Conservation (phyloP, 1,140 invertebrate species). For the Macrobrachium rosenbergii region DNA sequence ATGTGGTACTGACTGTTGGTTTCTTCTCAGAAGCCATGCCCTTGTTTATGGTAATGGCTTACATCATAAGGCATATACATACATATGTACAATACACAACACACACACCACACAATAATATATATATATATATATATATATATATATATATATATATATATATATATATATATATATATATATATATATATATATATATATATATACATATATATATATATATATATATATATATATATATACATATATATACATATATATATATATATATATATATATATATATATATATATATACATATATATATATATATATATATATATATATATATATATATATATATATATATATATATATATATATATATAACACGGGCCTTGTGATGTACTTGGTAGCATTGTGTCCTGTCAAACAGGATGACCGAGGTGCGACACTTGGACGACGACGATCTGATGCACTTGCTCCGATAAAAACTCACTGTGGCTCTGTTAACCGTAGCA, state of each 20-base stretch:
- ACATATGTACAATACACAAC: not conserved
- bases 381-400: too few species aligned
- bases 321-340: not conserved
- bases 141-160: constrained; percentile 27
- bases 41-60: too few species aligned
- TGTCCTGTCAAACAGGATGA: too few species aligned
- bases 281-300: not conserved
- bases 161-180: constrained; percentile 3
- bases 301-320: not conserved
- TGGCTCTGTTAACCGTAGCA: too few species aligned
- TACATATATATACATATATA: constrained; percentile 10
- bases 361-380: not conserved
- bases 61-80: too few species aligned
- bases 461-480: too few species aligned
- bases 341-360: constrained; percentile 19
- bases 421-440: too few species aligned
- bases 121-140: constrained; percentile 23
- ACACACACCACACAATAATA: not conserved
- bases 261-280: constrained; percentile 20
- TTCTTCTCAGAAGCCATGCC: too few species aligned
- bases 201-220: constrained; percentile 13
- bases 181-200: constrained; percentile 24
- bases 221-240: not conserved
- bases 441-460: too few species aligned
- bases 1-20: too few species aligned